Conservation (phyloP, 2,797 vertebrate species). For the Hydrocynus forskahlii region DNA sequence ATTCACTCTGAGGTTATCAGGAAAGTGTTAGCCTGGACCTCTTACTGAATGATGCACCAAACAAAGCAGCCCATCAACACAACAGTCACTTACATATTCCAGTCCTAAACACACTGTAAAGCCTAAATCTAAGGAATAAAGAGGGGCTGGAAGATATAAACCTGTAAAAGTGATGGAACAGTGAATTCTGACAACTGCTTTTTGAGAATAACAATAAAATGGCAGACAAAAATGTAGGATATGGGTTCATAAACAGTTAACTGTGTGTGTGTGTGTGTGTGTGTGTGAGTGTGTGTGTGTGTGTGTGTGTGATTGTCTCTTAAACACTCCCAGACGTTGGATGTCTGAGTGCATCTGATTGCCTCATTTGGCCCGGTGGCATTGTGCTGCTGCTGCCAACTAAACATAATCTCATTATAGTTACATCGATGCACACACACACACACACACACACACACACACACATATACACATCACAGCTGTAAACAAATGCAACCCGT, state of each 20-base stretch:
- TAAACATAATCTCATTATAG: constrained; percentile 59
- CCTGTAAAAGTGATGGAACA: too few relatives aligned
- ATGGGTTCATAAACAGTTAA: not conserved
- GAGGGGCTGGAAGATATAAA: too few relatives aligned
- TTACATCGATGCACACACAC: constrained; percentile 39
- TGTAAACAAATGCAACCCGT: not conserved
- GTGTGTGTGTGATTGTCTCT: constrained; percentile 47
- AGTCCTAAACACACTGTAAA: too few relatives aligned
- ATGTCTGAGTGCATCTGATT: constrained; percentile 47
- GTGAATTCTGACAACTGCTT: too few relatives aligned
- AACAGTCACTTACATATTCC: too few relatives aligned
- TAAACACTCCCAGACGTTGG: constrained; percentile 50
- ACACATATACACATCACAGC: constrained; percentile 14
- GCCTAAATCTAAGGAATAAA: too few relatives aligned
- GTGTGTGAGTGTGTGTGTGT: constrained; percentile 11
- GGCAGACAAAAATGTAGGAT: too few relatives aligned
- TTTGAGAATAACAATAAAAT: too few relatives aligned
- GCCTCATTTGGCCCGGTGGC: constrained; percentile 47
- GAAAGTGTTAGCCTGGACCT: too few relatives aligned
- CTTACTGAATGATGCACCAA: too few relatives aligned
- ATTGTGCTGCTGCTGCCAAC: constrained; percentile 48
- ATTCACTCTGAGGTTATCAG: too few relatives aligned
- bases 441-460: constrained; percentile 21
- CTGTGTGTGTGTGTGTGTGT: not conserved
- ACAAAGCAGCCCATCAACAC: too few relatives aligned